These are phyloP conservation scores for Bombycilla garrulus DNA, from an alignment of 2,113 vertebrate species.

Conservation along the genomic window DNA sequence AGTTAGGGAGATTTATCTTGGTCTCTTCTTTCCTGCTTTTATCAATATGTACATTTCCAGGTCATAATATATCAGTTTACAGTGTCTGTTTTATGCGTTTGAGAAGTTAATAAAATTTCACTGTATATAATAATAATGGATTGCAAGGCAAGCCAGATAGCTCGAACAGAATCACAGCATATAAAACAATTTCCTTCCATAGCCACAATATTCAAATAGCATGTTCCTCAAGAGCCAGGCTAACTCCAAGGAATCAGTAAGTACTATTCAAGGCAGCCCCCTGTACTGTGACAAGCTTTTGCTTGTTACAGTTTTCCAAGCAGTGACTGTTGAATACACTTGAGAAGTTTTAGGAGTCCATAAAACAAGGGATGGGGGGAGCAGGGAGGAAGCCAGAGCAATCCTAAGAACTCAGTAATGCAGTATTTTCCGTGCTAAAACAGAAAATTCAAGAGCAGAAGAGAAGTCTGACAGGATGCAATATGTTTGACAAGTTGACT, in stretches of 20 bases:
- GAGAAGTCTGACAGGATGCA: background rate
- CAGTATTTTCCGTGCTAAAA: background rate
- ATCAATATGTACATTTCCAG: background rate
- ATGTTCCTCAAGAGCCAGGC: background rate
- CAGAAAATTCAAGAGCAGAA: background rate
- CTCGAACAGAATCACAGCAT: background rate
- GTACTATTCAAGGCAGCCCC: background rate
- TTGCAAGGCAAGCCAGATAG: background rate
- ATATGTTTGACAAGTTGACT: background rate
- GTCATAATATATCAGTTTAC: background rate
- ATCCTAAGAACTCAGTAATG: background rate
- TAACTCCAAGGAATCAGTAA: background rate
- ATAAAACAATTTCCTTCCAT: background rate
- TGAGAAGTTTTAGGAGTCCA: background rate
- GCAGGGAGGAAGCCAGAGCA: background rate
- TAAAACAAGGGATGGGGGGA: background rate
- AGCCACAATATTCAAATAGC: background rate
- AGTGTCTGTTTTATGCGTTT: background rate
- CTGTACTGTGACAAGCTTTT: background rate
- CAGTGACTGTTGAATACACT: background rate
- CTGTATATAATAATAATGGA: background rate
- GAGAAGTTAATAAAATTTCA: background rate
- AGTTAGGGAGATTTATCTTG: background rate
- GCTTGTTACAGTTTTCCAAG: background rate
- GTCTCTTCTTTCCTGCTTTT: background rate